Base-by-base conservation (phyloP, 2,797 vertebrate species). In the Rhinophrynus dorsalis region DNA sequence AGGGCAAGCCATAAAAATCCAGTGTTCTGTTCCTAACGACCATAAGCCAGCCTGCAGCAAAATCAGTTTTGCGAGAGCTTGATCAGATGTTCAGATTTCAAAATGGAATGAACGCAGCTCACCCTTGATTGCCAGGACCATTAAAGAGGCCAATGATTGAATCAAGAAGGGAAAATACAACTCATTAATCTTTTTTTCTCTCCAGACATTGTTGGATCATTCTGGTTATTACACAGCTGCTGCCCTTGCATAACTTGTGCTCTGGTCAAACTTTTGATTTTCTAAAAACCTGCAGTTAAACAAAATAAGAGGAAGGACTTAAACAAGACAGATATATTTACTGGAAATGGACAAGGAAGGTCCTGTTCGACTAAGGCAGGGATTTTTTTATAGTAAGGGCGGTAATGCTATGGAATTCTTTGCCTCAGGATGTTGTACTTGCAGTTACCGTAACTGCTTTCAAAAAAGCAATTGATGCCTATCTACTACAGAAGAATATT, bases 81-180 rank as follows among this genome's bases (percentile, higher is more conserved):
- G 27, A 61, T 71, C 51, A 40, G 68, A 38, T 57, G 42, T 42
- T 56, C 30, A 20, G 11, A 52, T 40, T 40, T 13, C 26, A 45
- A 10, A 52, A 61, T 30, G 23, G 58, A 70, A 47, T 17, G 21
- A 44, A 20, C 13, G 32, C 29, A 5, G 47, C 56, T 68, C 26
- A 13, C 5, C 35, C 13, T 20, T 65, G 52, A 65, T 44, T 58
- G 52, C 68, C 18, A 29, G 4, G 2, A 26, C 60, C 61, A 65
- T 58, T 72, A 64, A 32, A 58, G 44, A 59, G 61, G 33, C 68
- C 61, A 51, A 44, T 51, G 60, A 72, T 30, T 57, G 61, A 58
- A 72, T 65, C 52, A 64, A 27, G 37, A n/a, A 51, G 32, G 68
- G 54, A 10, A 57, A 58, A 65, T 42, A 35, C 33, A 30, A 48